phyloP scores from a whole-genome alignment of 2,113 vertebrate species.

The Passer domesticus region DNA sequence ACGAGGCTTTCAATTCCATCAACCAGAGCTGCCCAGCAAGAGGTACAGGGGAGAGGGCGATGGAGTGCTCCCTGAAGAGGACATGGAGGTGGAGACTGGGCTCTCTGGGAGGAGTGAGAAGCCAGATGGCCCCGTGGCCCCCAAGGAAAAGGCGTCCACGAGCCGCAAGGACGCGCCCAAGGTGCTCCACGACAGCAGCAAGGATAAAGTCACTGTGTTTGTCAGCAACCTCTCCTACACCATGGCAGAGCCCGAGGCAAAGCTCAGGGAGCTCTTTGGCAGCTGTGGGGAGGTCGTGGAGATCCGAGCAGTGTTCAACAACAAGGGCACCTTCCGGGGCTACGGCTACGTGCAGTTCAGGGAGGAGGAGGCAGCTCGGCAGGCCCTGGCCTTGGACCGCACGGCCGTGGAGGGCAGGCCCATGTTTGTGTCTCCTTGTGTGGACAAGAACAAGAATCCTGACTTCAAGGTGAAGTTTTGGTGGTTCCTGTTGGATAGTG shows the following conservation, averaged over 20 bases:
- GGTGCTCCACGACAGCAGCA: conserved; percentile 79
- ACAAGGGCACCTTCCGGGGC: conserved; percentile 87
- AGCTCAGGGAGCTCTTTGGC: conserved; percentile 83
- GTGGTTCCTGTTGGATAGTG: neutral
- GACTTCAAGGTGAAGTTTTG: conserved; percentile 86
- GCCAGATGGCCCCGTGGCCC: conserved; percentile 1
- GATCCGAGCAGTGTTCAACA: conserved; percentile 83
- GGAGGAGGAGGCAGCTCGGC: conserved; percentile 74
- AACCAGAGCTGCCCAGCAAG: conserved; percentile 79
- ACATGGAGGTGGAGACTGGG: conserved; percentile 76
- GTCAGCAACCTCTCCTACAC: conserved; percentile 93
- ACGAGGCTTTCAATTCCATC: neutral
- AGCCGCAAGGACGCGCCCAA: conserved; percentile 70
- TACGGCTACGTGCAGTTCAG: conserved; percentile 93
- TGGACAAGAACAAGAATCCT: conserved; percentile 95
- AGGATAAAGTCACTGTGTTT: conserved; percentile 86
- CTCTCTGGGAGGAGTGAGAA: conserved; percentile 70
- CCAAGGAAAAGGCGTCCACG: conserved; percentile 65
- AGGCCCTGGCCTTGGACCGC: conserved; percentile 87
- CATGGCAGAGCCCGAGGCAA: conserved; percentile 82
- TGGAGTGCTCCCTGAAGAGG: conserved; percentile 22
- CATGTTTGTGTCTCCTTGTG: conserved; percentile 94
- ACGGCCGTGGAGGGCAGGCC: conserved; percentile 85
- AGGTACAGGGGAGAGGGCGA: conserved; percentile 76
- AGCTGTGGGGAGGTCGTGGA: conserved; percentile 83